Percentiles rank a stretch among this genome's conserved stretches.
Evolutionary conservation across 2,888 invertebrate genomes (phyloP).

Genomic region (Epiblema foenella): DNA sequence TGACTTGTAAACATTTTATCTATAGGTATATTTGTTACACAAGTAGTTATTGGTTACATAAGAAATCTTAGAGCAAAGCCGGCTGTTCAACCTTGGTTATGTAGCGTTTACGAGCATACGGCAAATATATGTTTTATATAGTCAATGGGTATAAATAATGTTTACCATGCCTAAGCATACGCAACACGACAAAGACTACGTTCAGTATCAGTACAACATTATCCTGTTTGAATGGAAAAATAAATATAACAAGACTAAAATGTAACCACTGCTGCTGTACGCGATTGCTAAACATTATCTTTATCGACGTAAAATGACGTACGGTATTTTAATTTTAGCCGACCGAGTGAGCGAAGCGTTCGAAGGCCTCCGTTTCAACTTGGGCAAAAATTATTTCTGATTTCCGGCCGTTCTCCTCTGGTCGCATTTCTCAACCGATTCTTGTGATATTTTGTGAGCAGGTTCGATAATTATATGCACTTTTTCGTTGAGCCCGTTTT

Average conservation of each 20-base stretch:
- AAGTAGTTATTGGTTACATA: not conserved
- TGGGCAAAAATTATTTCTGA: too few relatives aligned
- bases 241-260: too few relatives aligned
- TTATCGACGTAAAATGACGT: not conserved
- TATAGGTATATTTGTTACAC: not conserved
- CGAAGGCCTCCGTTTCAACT: too few relatives aligned
- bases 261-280: too few relatives aligned
- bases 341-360: too few relatives aligned
- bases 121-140: not conserved
- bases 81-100: slow-evolving; percentile 9
- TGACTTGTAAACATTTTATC: not conserved
- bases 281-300: not conserved
- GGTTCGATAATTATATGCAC: too few relatives aligned
- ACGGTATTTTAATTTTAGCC: not conserved
- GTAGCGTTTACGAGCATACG: slow-evolving; percentile 10
- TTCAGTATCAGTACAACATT: not conserved
- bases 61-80: slow-evolving; percentile 23
- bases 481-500: too few relatives aligned
- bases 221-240: not conserved
- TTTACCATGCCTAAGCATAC: not conserved
- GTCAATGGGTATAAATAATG: slow-evolving; percentile 25
- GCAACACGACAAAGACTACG: not conserved
- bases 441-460: too few relatives aligned
- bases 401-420: too few relatives aligned
- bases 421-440: too few relatives aligned